Percentiles rank a stretch among this genome's conserved stretches.
Conservation (phyloP, 2,113 vertebrate species). For the Melanotaenia duboulayi region DNA sequence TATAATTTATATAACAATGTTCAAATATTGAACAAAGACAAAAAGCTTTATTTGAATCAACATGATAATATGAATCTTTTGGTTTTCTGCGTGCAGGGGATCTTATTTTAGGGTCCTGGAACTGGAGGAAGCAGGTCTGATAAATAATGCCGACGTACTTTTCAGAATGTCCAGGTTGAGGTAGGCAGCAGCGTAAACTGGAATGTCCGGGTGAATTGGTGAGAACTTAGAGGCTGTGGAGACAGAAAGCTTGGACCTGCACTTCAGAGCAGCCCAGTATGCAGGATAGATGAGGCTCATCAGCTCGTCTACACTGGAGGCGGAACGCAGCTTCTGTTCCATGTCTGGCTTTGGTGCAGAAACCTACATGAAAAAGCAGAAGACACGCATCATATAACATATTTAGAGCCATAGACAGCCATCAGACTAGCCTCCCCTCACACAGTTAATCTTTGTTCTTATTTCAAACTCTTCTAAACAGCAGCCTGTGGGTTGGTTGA, state of each 20-base stretch:
- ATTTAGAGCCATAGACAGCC: neutral
- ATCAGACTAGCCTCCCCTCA: neutral
- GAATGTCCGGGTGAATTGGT: constrained; percentile 77
- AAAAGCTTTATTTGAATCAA: too few species aligned
- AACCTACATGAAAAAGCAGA: constrained; percentile 78
- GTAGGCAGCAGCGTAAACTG: constrained; percentile 90
- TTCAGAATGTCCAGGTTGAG: constrained; percentile 91
- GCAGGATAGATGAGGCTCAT: constrained; percentile 95
- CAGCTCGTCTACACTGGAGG: constrained; percentile 95
- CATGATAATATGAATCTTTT: too few species aligned
- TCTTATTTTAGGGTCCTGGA: too few species aligned
- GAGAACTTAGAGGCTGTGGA: constrained; percentile 67
- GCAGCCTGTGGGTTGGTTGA: too few species aligned
- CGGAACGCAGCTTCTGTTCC: constrained; percentile 91
- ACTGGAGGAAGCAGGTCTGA: neutral
- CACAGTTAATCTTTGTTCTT: too few species aligned
- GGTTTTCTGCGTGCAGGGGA: too few species aligned
- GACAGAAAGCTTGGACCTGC: constrained; percentile 85
- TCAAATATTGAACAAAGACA: too few species aligned
- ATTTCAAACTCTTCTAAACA: too few species aligned
- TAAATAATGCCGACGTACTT: constrained; percentile 86
- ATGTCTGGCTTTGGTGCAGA: constrained; percentile 83
- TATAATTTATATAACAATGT: too few species aligned
- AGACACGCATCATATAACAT: neutral
- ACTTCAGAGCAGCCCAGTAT: constrained; percentile 94